phyloP scores from a whole-genome alignment of 64 coral and sea anemone species.

The Dendronephthya gigantea region DNA sequence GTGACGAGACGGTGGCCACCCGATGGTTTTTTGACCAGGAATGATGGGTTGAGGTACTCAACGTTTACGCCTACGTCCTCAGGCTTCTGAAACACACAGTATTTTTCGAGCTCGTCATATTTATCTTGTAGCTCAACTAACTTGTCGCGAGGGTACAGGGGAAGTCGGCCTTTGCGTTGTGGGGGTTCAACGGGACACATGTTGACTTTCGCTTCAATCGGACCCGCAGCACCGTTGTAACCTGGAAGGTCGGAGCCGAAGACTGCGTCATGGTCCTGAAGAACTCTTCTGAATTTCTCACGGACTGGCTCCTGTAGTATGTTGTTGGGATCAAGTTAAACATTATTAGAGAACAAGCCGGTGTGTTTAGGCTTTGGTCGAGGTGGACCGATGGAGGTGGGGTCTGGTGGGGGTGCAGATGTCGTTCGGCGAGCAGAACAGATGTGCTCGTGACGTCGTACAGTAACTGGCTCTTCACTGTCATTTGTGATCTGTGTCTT shows the following conservation, averaged over 20 bases:
- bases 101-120: background rate
- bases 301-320: too few relatives aligned
- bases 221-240: constrained; percentile 3
- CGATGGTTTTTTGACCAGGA: constrained; percentile 27
- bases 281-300: too few relatives aligned
- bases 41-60: constrained; percentile 35
- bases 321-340: too few relatives aligned
- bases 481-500: too few relatives aligned
- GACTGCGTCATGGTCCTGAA: background rate
- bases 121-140: background rate
- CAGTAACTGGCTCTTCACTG: too few relatives aligned
- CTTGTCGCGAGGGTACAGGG: background rate
- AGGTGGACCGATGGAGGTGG: too few relatives aligned
- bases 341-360: too few relatives aligned
- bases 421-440: too few relatives aligned
- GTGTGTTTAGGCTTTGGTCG: too few relatives aligned
- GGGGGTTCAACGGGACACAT: background rate
- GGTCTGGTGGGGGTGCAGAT: too few relatives aligned
- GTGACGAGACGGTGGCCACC: constrained; percentile 19
- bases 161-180: background rate
- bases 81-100: background rate
- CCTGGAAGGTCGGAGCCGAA: background rate
- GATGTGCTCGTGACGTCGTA: too few relatives aligned
- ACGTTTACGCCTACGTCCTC: background rate
- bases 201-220: background rate